Evolutionary conservation across 2,113 vertebrate genomes (phyloP).

Genomic region (Python bivittatus): DNA sequence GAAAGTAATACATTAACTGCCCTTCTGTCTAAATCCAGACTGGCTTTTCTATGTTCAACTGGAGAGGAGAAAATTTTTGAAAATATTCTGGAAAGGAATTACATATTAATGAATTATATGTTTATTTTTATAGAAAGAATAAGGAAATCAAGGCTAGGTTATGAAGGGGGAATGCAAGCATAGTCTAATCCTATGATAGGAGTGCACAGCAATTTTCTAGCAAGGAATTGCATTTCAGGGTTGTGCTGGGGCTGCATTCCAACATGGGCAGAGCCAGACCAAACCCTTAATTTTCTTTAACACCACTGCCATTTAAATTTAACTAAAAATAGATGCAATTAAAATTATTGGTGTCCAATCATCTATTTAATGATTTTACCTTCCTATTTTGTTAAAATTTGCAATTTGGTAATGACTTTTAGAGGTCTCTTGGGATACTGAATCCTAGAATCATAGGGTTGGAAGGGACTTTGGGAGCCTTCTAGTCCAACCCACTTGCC

Average conservation of each 20-base stretch:
- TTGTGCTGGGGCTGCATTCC: background rate
- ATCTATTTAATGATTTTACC: background rate
- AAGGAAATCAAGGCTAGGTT: background rate
- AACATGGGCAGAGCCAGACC: background rate
- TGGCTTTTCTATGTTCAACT: background rate
- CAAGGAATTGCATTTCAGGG: background rate
- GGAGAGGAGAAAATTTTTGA: background rate
- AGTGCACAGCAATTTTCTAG: background rate
- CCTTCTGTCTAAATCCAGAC: background rate
- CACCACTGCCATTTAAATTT: background rate
- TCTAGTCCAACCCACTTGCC: background rate
- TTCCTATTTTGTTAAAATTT: background rate
- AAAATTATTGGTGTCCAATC: background rate
- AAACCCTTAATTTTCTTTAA: background rate
- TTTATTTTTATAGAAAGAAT: background rate
- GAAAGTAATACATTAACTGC: background rate
- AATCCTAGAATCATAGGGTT: background rate
- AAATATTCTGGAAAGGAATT: background rate
- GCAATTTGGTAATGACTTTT: background rate
- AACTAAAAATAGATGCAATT: background rate
- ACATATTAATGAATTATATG: background rate
- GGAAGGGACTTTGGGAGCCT: background rate
- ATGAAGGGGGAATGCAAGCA: background rate
- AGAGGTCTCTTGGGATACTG: background rate
- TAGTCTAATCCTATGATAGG: background rate